Evolutionary conservation across 2,888 invertebrate genomes (phyloP), one percentile per base, ranked within the genome.

Genomic region (Trichopoda pennipes): DNA sequence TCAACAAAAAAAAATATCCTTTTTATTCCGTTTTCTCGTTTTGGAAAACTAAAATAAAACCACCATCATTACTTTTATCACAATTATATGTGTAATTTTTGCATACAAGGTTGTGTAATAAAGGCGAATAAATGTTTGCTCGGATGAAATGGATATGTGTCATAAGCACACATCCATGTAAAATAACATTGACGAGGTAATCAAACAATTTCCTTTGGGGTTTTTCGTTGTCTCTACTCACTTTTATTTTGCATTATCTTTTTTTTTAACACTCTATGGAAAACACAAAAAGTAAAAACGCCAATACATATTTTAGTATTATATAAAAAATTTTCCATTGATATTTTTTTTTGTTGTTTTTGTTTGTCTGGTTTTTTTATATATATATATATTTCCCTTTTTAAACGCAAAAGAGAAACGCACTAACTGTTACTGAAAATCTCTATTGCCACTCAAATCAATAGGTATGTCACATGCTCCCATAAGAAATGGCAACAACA

Each of bases 141-240:
- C 51, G 35, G 35, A 66, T 51, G 19, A 14, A 23, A 28, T 28
- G 28, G 4, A 6, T 28, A 8, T 6, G 8, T 6, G 28, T 28
- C 8, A n/a, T n/a, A 16, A 16, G n/a, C 3, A n/a, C 38, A 38
- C 19, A 21, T 19, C 16, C 38, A 19, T 38, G 58, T 19, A 38
- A 68, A 19, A 80, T 60, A 47, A 21, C 72, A 80, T 68, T 73
- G 77, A 73, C 77, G 68, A 77, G 76, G 73, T 81, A 77, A 73
- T 81, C 73, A 77, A 77, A 73, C 68, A 81, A 81, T 81, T 73
- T 81, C 69, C 77, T 56, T 56, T 49, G 38, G 38, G 38, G 38
- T 17, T 17, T 49, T 19, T 9, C 1, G 8, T n/a, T 17, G 47
- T 10, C 9, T 44, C 8, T 49, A 49, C 17, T 77, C 49, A 19